Conservation (phyloP, 1,140 invertebrate species). For the Ceratosolen fusciceps region DNA sequence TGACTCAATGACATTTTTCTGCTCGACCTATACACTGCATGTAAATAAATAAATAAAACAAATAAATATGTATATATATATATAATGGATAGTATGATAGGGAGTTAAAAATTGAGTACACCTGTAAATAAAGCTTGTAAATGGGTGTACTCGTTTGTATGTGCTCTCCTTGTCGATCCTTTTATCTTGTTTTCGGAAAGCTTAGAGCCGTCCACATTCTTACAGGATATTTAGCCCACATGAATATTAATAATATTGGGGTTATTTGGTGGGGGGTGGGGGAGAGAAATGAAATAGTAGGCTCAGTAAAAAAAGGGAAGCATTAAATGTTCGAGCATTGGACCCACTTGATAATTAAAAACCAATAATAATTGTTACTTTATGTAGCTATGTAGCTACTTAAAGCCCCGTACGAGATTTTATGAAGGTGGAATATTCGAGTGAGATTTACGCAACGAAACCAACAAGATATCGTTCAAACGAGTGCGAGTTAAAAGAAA, state of each 20-base stretch:
- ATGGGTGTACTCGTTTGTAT: not conserved
- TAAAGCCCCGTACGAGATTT: not conserved
- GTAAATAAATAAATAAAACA: too few species aligned
- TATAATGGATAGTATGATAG: too few species aligned
- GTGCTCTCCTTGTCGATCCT: not conserved
- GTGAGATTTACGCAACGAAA: not conserved
- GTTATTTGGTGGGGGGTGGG: too few species aligned
- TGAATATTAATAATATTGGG: not conserved
- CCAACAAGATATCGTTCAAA: not conserved
- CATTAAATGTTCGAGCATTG: not conserved
- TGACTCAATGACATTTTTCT: too few species aligned
- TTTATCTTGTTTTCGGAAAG: not conserved
- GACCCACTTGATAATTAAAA: not conserved
- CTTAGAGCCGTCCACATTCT: not conserved
- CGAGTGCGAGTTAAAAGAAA: not conserved
- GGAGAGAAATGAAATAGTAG: not conserved
- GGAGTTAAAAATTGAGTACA: not conserved
- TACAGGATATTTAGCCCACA: not conserved
- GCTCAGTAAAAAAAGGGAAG: not conserved
- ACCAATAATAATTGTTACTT: not conserved
- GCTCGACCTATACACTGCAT: too few species aligned
- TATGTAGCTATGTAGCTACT: not conserved
- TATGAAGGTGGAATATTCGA: not conserved
- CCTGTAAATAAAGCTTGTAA: not conserved
- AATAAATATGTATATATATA: not conserved